Evolutionary conservation across 2,797 vertebrate species (phyloP), one percentile per base, ranked within the genome.

Genomic region (Labroides dimidiatus): DNA sequence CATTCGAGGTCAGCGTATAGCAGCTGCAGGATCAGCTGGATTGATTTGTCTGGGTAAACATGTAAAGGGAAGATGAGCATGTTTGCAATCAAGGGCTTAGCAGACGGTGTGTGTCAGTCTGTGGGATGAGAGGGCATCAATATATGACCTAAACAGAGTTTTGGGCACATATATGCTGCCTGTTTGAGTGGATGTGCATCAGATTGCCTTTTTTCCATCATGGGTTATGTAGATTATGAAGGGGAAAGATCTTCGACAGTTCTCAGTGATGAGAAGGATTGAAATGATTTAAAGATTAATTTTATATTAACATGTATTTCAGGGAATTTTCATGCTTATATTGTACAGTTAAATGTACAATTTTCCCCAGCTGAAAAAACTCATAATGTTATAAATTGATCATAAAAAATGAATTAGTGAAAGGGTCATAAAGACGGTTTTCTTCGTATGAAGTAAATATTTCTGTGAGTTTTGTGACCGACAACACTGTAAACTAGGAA

Each of bases 41-140:
- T 86, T 66, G 82, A 87, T 82, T 55, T 23, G 64, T 84, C 71
- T 70, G 76, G 49, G 77, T 81, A 81, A 85, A 87, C 77, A 80
- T 20, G 50, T 21, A 10, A 43, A 56, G 45, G 69, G 66, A 50
- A 74, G 69, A 84, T 36, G 61, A 73, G 61, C 62, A 69, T 58
- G 72, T 43, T 63, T 72, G 36, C 51, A 61, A 78, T 80, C 69
- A 77, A 63, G 41, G 41, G 69, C 67, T 84, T 63, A 78, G 50
- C 62, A 58, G 45, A 56, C 48, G 27, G 45, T 47, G 44, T 64
- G 58, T 39, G 33, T 33, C 2, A 45, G 27, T 64, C 54, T 21
- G n/a, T 13, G 33, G 17, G 1, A 45, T 30, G 42, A 41, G 61
- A 15, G 3, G 33, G 19, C 23, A 33, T 30, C 10, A n/a, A 19